Evolutionary conservation across 2,888 invertebrate species (phyloP).

Genomic region (Chesias legatella): DNA sequence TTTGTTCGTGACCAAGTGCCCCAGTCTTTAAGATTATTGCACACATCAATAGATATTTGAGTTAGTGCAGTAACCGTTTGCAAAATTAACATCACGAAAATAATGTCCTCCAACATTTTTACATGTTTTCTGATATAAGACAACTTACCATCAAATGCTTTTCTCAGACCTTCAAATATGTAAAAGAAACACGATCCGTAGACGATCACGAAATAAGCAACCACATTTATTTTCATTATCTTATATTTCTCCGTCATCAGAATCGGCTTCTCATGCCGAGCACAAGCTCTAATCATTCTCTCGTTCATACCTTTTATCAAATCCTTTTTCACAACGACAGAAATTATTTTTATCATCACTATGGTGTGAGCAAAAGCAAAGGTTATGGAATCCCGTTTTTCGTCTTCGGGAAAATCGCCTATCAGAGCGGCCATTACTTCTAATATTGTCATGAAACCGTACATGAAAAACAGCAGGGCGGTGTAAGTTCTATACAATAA

Average conservation of each 20-base stretch:
- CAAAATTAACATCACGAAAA: too few relatives aligned
- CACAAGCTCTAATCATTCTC: slow-evolving; percentile 53
- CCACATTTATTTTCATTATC: slow-evolving; percentile 57
- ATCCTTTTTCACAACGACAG: slow-evolving; percentile 49
- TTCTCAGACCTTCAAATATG: slow-evolving; percentile 61
- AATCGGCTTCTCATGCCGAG: slow-evolving; percentile 45
- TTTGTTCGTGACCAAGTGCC: too few relatives aligned
- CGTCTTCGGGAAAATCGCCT: slow-evolving; percentile 61
- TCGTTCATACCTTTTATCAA: slow-evolving; percentile 48
- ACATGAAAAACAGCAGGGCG: slow-evolving; percentile 43
- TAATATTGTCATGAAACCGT: slow-evolving; percentile 54
- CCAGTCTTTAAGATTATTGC: too few relatives aligned
- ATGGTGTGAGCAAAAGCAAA: slow-evolving; percentile 64
- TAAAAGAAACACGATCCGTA: slow-evolving; percentile 51
- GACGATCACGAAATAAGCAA: slow-evolving; percentile 48
- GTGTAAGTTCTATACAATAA: slow-evolving; percentile 47
- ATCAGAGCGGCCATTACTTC: slow-evolving; percentile 59
- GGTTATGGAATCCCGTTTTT: slow-evolving; percentile 59
- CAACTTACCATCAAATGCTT: slow-evolving; percentile 46
- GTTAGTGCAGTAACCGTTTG: too few relatives aligned
- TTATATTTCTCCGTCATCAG: slow-evolving; percentile 52
- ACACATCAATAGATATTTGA: too few relatives aligned
- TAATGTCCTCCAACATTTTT: too few relatives aligned
- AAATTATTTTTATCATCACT: slow-evolving; percentile 59
- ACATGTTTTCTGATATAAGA: too few relatives aligned